These are phyloP conservation scores for Diploptera punctata DNA, from an alignment of 2,888 invertebrate genomes.

Conservation along the genomic window DNA sequence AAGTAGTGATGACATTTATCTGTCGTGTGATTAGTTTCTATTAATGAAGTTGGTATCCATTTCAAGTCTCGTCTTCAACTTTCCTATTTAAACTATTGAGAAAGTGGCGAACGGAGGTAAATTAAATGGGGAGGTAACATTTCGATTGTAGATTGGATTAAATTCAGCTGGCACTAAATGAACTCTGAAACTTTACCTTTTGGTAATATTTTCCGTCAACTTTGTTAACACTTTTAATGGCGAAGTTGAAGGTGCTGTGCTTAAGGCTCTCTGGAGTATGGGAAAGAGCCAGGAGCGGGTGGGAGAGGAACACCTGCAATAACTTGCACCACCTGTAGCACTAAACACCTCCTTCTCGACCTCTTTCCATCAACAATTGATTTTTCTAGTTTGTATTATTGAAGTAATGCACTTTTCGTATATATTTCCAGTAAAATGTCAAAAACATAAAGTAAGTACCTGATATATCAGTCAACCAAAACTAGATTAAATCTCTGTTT, in stretches of 20 bases:
- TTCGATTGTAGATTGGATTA: constrained; percentile 2
- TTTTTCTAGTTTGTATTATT: background rate
- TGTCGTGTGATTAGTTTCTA: too few relatives aligned
- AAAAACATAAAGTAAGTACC: too few relatives aligned
- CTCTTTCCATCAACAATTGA: background rate
- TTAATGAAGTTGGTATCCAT: background rate
- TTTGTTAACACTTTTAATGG: constrained; percentile 11
- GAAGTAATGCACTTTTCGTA: too few relatives aligned
- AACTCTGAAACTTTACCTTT: constrained; percentile 10
- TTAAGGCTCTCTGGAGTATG: background rate
- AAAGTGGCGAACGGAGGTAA: background rate
- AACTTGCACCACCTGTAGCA: constrained; percentile 11
- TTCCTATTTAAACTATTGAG: background rate
- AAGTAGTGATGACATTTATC: too few relatives aligned
- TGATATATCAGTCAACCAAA: too few relatives aligned
- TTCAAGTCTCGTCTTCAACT: background rate
- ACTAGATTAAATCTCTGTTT: too few relatives aligned
- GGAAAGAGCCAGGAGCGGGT: background rate
- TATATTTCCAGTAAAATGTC: too few relatives aligned
- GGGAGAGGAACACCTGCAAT: background rate
- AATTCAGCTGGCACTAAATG: constrained; percentile 12
- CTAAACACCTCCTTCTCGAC: background rate
- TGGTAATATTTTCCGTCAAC: constrained; percentile 14
- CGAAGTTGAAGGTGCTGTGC: background rate
- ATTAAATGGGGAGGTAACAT: background rate